Evolutionary conservation across 1,140 invertebrate species (phyloP).

Genomic region (Bombyx mandarina): DNA sequence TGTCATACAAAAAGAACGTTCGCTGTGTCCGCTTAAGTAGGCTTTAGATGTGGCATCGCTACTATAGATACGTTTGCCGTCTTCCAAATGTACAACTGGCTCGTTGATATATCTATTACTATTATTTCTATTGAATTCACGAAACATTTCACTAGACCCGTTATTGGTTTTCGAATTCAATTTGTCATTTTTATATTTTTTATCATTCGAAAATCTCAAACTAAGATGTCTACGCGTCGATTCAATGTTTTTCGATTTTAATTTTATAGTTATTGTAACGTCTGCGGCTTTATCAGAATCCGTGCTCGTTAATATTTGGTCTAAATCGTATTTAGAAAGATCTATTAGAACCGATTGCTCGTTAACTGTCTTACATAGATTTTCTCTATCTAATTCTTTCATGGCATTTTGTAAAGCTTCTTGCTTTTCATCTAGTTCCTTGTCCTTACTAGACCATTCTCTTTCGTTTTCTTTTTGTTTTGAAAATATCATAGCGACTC

Average conservation of each 20-base stretch:
- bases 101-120: too few relatives aligned
- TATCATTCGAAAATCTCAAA: slow-evolving; percentile 24
- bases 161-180: slow-evolving; percentile 4
- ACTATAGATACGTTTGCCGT: slow-evolving; percentile 5
- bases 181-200: slow-evolving; percentile 5
- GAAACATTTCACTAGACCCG: slow-evolving; percentile 5
- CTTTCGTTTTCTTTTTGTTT: slow-evolving; percentile 5
- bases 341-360: slow-evolving; percentile 33
- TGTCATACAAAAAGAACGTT: too few relatives aligned
- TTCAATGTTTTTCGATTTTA: slow-evolving; percentile 22
- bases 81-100: too few relatives aligned
- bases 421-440: slow-evolving; percentile 1
- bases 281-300: slow-evolving; percentile 19
- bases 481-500: slow-evolving; percentile 15
- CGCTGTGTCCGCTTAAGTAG: slow-evolving; percentile 6
- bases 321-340: slow-evolving; percentile 36
- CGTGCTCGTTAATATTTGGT: slow-evolving; percentile 33
- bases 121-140: slow-evolving; percentile 12
- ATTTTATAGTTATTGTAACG: slow-evolving; percentile 29
- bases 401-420: slow-evolving; percentile 13
- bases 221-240: slow-evolving; percentile 17
- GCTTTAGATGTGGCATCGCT: slow-evolving; percentile 35
- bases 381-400: slow-evolving; percentile 19
- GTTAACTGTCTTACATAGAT: slow-evolving; percentile 15
- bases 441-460: not conserved